phyloP scores from a whole-genome alignment of 2,888 invertebrate species.

The Stenotaenia linearis region DNA sequence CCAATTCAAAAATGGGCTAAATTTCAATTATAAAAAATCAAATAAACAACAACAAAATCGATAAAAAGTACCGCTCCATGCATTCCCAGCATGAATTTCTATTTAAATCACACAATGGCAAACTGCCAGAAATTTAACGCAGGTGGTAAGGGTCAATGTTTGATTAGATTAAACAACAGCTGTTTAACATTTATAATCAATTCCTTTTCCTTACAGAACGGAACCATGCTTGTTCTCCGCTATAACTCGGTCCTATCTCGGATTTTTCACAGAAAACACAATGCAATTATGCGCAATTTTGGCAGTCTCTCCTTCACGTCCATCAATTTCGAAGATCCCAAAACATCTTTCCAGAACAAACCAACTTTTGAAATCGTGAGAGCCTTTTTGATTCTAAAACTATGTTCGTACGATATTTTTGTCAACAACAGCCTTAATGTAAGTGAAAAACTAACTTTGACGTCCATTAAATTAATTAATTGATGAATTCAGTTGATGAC shows the following conservation, averaged over 20 bases:
- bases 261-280: not conserved
- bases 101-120: not conserved
- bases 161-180: not conserved
- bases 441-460: slow-evolving; percentile 30
- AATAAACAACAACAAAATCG: not conserved
- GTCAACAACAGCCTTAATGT: slow-evolving; percentile 50
- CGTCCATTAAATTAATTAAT: not conserved
- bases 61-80: not conserved
- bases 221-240: not conserved
- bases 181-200: not conserved
- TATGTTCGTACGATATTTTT: slow-evolving; percentile 48
- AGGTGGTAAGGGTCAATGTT: not conserved
- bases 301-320: not conserved
- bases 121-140: not conserved
- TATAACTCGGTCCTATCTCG: not conserved
- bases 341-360: slow-evolving; percentile 47
- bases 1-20: not conserved
- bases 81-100: not conserved
- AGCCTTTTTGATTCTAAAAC: slow-evolving; percentile 48
- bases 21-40: not conserved
- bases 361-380: slow-evolving; percentile 48
- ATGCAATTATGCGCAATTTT: not conserved
- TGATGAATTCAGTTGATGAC: slow-evolving; percentile 41
- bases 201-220: not conserved
- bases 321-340: slow-evolving; percentile 43